Conservation (phyloP, 2,797 vertebrate species). For the Emydoidea blandingii region DNA sequence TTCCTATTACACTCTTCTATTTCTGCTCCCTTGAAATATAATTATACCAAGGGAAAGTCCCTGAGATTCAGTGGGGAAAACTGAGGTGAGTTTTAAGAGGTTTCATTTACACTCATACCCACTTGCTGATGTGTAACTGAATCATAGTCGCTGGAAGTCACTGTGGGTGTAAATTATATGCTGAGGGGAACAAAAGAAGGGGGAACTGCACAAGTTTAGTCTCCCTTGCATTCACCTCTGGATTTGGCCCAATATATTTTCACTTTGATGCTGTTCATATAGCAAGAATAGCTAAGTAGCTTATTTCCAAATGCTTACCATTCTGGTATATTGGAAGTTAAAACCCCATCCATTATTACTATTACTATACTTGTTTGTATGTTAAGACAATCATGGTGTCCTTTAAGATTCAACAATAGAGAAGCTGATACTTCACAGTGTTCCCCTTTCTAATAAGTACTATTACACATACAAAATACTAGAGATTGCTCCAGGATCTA, state of each 20-base stretch:
- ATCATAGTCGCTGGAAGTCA: too few species aligned
- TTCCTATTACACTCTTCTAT: background rate
- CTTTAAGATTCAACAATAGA: background rate
- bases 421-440: background rate
- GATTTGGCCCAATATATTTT: background rate
- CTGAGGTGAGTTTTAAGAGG: background rate
- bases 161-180: too few species aligned
- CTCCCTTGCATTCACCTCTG: background rate
- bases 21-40: background rate
- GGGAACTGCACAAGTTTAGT: background rate
- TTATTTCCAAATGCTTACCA: background rate
- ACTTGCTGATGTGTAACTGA: background rate
- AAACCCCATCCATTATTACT: background rate
- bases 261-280: background rate
- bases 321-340: background rate
- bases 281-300: fast-evolving
- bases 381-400: background rate
- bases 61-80: background rate
- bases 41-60: background rate
- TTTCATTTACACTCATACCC: background rate
- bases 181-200: background rate
- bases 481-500: background rate
- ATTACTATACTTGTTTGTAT: background rate
- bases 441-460: background rate
- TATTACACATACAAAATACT: background rate